These are phyloP conservation scores for Sinocyclocheilus grahami DNA, from an alignment of 2,113 vertebrate species.

Conservation along the genomic window DNA sequence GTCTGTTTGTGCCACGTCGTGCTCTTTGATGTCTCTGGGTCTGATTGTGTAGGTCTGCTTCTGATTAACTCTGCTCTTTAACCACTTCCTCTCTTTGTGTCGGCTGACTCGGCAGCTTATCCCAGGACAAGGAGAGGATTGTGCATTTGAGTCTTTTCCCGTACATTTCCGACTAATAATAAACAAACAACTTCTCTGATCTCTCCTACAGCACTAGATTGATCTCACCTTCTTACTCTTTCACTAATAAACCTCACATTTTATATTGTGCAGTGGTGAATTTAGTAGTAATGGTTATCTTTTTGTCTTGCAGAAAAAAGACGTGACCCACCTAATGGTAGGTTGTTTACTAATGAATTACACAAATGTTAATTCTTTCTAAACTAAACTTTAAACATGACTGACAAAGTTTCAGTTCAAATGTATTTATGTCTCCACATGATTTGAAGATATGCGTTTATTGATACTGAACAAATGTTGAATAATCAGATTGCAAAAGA, in stretches of 20 bases:
- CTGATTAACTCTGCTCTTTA: constrained; percentile 40
- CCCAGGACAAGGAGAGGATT: background rate
- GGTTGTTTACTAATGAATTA: constrained; percentile 54
- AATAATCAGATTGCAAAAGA: too few relatives aligned
- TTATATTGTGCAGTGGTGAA: background rate
- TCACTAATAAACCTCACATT: background rate
- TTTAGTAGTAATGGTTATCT: constrained; percentile 50
- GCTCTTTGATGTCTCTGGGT: constrained; percentile 36
- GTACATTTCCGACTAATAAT: constrained; percentile 1
- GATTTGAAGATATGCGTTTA: background rate
- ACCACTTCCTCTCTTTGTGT: constrained; percentile 29
- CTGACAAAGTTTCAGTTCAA: background rate
- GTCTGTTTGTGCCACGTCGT: constrained; percentile 37
- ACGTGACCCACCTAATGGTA: constrained; percentile 79
- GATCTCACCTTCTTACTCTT: background rate
- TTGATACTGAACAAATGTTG: background rate
- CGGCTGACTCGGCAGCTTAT: constrained; percentile 15
- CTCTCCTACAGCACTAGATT: background rate
- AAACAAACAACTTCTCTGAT: background rate
- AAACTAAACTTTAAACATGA: background rate
- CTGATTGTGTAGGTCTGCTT: constrained; percentile 4
- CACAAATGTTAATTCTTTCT: background rate
- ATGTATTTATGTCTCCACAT: background rate
- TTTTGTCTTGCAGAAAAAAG: constrained; percentile 82
- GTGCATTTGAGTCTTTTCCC: background rate